These are phyloP conservation scores for Linurgus olivaceus DNA, from an alignment of 2,797 vertebrate genomes.

Conservation along the genomic window DNA sequence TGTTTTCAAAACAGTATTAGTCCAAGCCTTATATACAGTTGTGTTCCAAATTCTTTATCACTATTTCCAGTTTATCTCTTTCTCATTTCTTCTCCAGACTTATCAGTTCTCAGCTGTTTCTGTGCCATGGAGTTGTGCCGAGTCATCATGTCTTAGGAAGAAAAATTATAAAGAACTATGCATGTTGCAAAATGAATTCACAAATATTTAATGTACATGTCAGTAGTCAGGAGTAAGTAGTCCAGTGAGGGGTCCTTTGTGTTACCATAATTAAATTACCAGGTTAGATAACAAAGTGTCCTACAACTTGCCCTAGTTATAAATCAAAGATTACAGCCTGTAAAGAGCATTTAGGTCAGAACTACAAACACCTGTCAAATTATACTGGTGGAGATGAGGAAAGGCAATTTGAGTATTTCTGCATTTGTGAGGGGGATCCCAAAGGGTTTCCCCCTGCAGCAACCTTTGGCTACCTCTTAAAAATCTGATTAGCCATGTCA, in stretches of 20 bases:
- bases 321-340: background rate
- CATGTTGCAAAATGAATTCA: background rate
- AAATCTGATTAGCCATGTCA: background rate
- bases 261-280: background rate
- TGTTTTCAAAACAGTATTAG: background rate
- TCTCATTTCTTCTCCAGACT: background rate
- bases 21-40: background rate
- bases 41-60: background rate
- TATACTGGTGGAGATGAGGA: background rate
- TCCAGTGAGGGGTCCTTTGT: background rate
- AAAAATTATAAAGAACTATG: background rate
- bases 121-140: background rate
- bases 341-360: background rate
- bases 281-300: background rate
- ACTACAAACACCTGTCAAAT: fast-evolving
- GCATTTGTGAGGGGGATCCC: background rate
- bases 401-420: fast-evolving
- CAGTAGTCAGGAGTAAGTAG: background rate
- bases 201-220: fast-evolving
- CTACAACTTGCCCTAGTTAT: background rate
- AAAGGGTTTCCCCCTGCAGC: background rate
- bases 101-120: background rate
- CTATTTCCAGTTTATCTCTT: background rate
- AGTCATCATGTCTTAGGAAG: background rate
- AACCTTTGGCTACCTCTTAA: background rate